Base-by-base conservation (phyloP, 2,797 vertebrate genomes). In the Bufotes viridis region DNA sequence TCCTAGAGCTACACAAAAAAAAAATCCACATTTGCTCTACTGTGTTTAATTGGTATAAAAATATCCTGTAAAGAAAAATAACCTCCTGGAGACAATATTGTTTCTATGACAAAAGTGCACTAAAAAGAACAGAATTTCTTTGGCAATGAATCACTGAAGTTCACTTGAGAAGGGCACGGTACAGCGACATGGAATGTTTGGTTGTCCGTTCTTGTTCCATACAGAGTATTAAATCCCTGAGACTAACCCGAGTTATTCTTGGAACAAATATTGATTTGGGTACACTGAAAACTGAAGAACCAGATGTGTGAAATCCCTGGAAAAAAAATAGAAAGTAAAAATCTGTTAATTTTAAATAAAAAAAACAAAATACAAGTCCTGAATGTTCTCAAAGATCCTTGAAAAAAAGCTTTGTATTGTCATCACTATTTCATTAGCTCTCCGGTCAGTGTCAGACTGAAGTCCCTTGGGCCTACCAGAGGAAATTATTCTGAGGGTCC, bases 221-320 rank as follows among this genome's bases (percentile, higher is more conserved):
- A 91, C 96, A 98, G 94, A 97, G 95, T 92, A 98, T 93, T 92
- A 99, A 94, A 93, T 99, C 98, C 94, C 95, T 97, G 93, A 99
- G 94, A 92, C 95, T 95, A 91, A 98, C 90, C 18, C 97, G 96
- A 0, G 95, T 97, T 93, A 95, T 94, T 92, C 94, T 96, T 86
- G 93, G 96, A 87, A 94, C 91, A 49, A 92, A 90, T 74, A 90
- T 92, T n/a, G 94, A 93, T 90, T 95, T 96, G 6, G 93, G 92
- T 90, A 94, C 89, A 78, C 90, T 88, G 87, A 93, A 92, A 90
- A 93, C 78, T 63, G 93, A 90, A n/a, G 92, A 92, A 87, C 95
- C 92, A 82, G 92, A 87, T 90, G 91, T 61, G 63, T 63, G 26
- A 85, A 92, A 90, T 81, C 91, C 92, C 95, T 96, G 75, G 87